Evolutionary conservation across 2,888 invertebrate species (phyloP).

Genomic region (Cataglyphis livida): DNA sequence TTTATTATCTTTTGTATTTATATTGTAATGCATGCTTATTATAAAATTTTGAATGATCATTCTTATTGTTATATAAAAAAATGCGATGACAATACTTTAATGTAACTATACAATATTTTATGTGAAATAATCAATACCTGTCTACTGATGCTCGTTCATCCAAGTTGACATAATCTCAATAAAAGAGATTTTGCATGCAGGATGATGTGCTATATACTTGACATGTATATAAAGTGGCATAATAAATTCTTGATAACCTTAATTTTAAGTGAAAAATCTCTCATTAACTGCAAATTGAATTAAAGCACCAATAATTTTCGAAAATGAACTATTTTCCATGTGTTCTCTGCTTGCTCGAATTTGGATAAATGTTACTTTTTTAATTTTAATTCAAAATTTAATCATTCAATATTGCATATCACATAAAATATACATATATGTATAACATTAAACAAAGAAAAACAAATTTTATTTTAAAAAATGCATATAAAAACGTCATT

Average conservation of each 20-base stretch:
- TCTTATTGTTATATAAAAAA: background rate
- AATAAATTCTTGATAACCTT: background rate
- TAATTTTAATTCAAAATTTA: background rate
- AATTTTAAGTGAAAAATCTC: background rate
- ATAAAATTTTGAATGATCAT: background rate
- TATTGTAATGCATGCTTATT: background rate
- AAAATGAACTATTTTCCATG: background rate
- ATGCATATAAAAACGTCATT: background rate
- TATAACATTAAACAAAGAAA: background rate
- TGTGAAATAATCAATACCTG: constrained; percentile 8
- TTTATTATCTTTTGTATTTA: too few species aligned
- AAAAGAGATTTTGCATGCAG: background rate
- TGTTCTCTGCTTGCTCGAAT: too few species aligned
- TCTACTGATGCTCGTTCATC: background rate
- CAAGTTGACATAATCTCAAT: constrained; percentile 5
- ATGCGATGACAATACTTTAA: background rate
- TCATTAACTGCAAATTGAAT: background rate
- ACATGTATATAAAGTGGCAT: background rate
- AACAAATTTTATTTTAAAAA: background rate
- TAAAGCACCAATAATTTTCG: background rate
- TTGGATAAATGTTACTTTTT: background rate
- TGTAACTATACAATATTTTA: background rate
- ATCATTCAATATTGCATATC: background rate
- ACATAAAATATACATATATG: background rate
- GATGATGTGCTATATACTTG: too few species aligned